A percentile compares a stretch with the other conserved stretches of the same genome.
Conservation (phyloP, 1,140 invertebrate genomes). For the Medauroidea extradentata region DNA sequence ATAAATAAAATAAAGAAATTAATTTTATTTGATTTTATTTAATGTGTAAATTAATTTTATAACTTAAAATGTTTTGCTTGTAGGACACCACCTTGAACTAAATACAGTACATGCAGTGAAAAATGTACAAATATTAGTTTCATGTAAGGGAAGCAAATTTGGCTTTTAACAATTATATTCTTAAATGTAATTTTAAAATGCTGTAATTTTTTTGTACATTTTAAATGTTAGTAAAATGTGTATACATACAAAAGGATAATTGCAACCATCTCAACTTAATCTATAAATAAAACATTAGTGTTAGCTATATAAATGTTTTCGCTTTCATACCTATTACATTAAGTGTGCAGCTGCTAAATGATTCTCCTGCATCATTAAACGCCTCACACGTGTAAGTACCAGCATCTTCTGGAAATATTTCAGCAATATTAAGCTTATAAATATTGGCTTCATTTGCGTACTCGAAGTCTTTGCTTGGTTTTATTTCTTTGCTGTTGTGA, state of each 20-base stretch:
- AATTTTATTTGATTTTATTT: not conserved
- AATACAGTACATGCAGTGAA: not conserved
- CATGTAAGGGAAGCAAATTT: not conserved
- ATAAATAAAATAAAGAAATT: not conserved
- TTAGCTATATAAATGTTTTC: too few species aligned
- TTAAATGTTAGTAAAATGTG: too few species aligned
- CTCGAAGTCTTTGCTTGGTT: slow-evolving; percentile 93
- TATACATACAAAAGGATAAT: too few species aligned
- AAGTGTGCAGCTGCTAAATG: slow-evolving; percentile 85
- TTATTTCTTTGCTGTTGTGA: slow-evolving; percentile 95
- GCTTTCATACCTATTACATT: slow-evolving; percentile 70
- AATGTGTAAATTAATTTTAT: too few species aligned
- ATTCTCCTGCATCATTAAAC: slow-evolving; percentile 91
- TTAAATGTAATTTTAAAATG: too few species aligned
- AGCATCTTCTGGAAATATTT: slow-evolving; percentile 91
- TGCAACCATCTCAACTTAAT: too few species aligned
- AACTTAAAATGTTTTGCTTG: too few species aligned
- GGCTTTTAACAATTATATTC: not conserved
- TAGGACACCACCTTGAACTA: too few species aligned
- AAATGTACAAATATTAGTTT: not conserved
- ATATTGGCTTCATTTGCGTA: slow-evolving; percentile 87
- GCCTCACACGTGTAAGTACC: slow-evolving; percentile 95
- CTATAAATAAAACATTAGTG: too few species aligned
- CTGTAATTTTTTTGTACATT: too few species aligned
- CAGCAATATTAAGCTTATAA: slow-evolving; percentile 84